Percentiles rank a stretch among this genome's conserved stretches.
Evolutionary conservation across 2,888 invertebrate species (phyloP).

Genomic region (Andrena minutula): DNA sequence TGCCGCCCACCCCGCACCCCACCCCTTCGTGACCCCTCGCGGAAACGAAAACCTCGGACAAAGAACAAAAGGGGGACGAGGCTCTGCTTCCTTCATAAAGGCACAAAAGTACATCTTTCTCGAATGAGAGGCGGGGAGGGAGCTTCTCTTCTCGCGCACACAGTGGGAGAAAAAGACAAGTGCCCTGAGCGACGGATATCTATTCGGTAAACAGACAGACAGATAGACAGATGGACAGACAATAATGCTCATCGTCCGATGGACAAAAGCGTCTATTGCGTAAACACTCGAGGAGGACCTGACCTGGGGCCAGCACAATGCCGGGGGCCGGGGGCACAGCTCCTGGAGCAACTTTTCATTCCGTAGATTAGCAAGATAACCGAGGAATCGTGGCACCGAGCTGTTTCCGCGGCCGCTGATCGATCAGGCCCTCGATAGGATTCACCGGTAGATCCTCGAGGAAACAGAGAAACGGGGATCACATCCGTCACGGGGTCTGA

Average conservation of each 20-base stretch:
- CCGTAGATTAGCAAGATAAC: conserved; percentile 75
- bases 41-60: conserved; percentile 72
- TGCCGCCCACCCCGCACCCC: conserved; percentile 44
- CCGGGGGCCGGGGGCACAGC: conserved; percentile 31
- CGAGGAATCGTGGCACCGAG: not conserved
- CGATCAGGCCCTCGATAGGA: conserved; percentile 65
- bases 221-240: conserved; percentile 79
- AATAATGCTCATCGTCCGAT: conserved; percentile 84
- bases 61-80: conserved; percentile 73
- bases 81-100: conserved; percentile 77
- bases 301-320: conserved; percentile 61
- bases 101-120: conserved; percentile 82
- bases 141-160: conserved; percentile 1
- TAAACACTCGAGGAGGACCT: conserved; percentile 82
- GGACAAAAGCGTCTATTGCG: conserved; percentile 85
- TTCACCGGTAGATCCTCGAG: conserved; percentile 44
- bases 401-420: conserved; percentile 45
- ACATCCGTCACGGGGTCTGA: conserved; percentile 46
- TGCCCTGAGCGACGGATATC: conserved; percentile 66
- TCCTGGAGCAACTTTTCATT: conserved; percentile 50
- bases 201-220: conserved; percentile 82
- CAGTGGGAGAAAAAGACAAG: conserved; percentile 25
- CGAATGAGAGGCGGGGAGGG: conserved; percentile 60
- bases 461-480: conserved; percentile 26
- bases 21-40: conserved; percentile 43